Percentiles rank a stretch among this genome's conserved stretches.
phyloP scores from a whole-genome alignment of 2,113 vertebrate genomes.

The Struthidea cinerea region DNA sequence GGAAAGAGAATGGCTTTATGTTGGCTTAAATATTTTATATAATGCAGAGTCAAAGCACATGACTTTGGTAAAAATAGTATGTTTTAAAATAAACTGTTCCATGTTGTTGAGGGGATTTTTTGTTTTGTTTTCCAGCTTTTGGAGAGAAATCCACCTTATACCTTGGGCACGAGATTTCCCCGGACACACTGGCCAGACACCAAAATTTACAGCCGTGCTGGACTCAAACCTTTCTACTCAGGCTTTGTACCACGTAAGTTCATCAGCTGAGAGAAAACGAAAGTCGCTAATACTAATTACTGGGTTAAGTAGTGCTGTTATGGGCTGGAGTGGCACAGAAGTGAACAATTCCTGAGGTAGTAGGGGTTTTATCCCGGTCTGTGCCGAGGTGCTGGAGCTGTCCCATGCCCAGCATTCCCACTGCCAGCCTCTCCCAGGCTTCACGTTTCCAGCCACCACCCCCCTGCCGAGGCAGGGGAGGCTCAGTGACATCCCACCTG shows the following conservation, averaged over 20 bases:
- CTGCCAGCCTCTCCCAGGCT: background rate
- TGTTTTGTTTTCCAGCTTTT: constrained; percentile 25
- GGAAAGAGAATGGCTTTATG: background rate
- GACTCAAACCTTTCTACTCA: constrained; percentile 62
- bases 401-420: background rate
- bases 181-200: constrained; percentile 54
- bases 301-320: background rate
- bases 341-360: background rate
- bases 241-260: constrained; percentile 72
- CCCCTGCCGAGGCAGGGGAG: background rate
- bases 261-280: background rate
- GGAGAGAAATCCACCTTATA: constrained; percentile 23
- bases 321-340: background rate
- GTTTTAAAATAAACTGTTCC: background rate
- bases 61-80: background rate
- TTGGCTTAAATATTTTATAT: background rate
- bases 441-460: background rate
- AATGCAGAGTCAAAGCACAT: background rate
- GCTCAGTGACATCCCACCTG: background rate
- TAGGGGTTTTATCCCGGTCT: background rate
- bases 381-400: background rate
- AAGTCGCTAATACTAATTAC: background rate
- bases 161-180: constrained; percentile 46
- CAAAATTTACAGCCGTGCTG: constrained; percentile 55
- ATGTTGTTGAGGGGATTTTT: background rate